Evolutionary conservation across 2,888 invertebrate species (phyloP).

Genomic region (Dryadula phaetusa): DNA sequence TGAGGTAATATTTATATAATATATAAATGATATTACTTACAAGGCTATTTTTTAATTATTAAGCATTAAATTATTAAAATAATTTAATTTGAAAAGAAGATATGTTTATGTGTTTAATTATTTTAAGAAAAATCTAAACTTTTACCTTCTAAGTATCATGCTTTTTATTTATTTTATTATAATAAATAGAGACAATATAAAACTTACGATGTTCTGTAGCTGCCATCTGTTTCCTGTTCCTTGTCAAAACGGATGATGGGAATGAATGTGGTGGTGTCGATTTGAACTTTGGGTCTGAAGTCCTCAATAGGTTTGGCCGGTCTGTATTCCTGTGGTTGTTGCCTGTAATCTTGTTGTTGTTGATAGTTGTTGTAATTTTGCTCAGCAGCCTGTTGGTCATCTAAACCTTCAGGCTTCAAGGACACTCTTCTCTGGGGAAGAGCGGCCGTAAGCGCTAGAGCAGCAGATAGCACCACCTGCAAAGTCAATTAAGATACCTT

Average conservation of each 20-base stretch:
- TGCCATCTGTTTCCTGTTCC: conserved; percentile 92
- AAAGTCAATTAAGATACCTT: conserved; percentile 42
- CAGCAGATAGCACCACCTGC: conserved; percentile 69
- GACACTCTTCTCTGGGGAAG: conserved; percentile 75
- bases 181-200: neutral
- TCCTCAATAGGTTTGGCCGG: conserved; percentile 69
- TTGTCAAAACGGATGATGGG: conserved; percentile 93
- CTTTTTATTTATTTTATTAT: too few species aligned
- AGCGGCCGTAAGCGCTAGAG: conserved; percentile 71
- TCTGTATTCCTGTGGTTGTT: conserved; percentile 63
- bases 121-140: too few species aligned
- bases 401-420: conserved; percentile 61
- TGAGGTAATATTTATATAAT: conserved; percentile 18
- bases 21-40: conserved; percentile 5
- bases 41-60: too few species aligned
- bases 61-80: too few species aligned
- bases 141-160: too few species aligned
- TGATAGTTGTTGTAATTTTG: conserved; percentile 72
- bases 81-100: too few species aligned
- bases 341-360: conserved; percentile 65
- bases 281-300: conserved; percentile 72
- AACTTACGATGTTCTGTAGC: conserved; percentile 91
- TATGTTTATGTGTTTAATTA: too few species aligned
- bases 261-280: conserved; percentile 89
- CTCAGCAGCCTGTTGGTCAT: conserved; percentile 70